phyloP scores from a whole-genome alignment of 2,888 invertebrate species.

The Cordilura impudica region DNA sequence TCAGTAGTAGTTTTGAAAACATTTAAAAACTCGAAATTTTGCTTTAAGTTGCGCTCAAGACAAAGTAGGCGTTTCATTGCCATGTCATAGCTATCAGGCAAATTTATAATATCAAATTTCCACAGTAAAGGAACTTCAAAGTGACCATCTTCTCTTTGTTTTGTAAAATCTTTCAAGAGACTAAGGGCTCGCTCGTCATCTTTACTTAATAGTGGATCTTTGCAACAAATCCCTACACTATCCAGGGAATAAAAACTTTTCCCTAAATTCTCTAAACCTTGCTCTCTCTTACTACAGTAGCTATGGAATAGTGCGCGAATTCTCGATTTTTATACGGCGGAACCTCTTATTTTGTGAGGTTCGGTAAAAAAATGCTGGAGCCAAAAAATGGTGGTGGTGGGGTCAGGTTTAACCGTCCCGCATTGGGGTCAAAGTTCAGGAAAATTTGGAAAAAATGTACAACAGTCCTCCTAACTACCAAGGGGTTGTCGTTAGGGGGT shows the following conservation, averaged over 20 bases:
- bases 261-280: constrained; percentile 13
- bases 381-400: too few relatives aligned
- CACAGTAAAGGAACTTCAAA: constrained; percentile 22
- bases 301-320: too few relatives aligned
- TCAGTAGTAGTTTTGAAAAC: constrained; percentile 28
- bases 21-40: neutral
- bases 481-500: too few relatives aligned
- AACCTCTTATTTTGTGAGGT: too few relatives aligned
- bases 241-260: constrained; percentile 36
- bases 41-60: constrained; percentile 3
- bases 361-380: too few relatives aligned
- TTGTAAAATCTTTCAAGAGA: constrained; percentile 1
- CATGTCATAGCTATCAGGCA: constrained; percentile 26
- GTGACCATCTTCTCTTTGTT: constrained; percentile 1
- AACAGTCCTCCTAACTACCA: too few relatives aligned
- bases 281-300: neutral
- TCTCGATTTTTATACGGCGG: too few relatives aligned
- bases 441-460: too few relatives aligned
- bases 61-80: constrained; percentile 23
- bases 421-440: too few relatives aligned
- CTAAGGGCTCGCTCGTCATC: constrained; percentile 17
- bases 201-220: constrained; percentile 9
- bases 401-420: too few relatives aligned
- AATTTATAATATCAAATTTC: constrained; percentile 20
- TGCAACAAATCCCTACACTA: constrained; percentile 30